A percentile compares a stretch with the other conserved stretches of the same genome.
These are phyloP conservation scores for Oceanodroma tethys DNA, from an alignment of 2,113 vertebrate genomes.

Conservation along the genomic window DNA sequence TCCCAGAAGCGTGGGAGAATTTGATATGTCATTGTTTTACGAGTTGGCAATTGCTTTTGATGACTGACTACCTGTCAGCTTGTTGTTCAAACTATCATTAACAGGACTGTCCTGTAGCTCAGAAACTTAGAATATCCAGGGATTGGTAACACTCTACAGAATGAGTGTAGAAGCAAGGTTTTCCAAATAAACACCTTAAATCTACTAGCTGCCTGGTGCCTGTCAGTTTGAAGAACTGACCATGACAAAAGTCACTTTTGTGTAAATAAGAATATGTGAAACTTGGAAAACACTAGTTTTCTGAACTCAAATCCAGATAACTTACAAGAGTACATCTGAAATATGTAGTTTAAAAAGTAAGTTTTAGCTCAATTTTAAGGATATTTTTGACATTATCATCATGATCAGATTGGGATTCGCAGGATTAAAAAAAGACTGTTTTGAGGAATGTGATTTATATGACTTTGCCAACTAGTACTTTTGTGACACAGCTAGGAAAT, in stretches of 20 bases:
- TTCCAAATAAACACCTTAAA: slow-evolving; percentile 2
- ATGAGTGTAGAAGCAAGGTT: background rate
- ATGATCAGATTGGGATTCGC: background rate
- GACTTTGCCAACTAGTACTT: background rate
- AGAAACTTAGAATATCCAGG: background rate
- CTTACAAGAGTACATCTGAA: background rate
- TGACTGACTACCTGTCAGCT: background rate
- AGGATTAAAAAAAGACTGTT: background rate
- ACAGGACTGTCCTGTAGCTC: slow-evolving; percentile 2
- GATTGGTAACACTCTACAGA: background rate
- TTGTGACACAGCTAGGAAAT: background rate
- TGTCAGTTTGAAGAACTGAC: background rate
- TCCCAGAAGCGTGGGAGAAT: background rate
- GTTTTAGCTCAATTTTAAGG: background rate
- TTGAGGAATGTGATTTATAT: background rate
- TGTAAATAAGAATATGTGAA: background rate
- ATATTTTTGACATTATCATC: background rate
- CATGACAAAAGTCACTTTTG: background rate
- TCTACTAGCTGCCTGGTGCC: slow-evolving; percentile 13
- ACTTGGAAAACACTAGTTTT: background rate
- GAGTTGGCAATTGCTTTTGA: background rate
- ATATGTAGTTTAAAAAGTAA: background rate
- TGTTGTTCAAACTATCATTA: slow-evolving; percentile 15
- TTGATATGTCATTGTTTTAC: background rate
- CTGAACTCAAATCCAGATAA: background rate